Evolutionary conservation across 1,140 invertebrate genomes (phyloP).

Genomic region (Rhynchophorus ferrugineus): DNA sequence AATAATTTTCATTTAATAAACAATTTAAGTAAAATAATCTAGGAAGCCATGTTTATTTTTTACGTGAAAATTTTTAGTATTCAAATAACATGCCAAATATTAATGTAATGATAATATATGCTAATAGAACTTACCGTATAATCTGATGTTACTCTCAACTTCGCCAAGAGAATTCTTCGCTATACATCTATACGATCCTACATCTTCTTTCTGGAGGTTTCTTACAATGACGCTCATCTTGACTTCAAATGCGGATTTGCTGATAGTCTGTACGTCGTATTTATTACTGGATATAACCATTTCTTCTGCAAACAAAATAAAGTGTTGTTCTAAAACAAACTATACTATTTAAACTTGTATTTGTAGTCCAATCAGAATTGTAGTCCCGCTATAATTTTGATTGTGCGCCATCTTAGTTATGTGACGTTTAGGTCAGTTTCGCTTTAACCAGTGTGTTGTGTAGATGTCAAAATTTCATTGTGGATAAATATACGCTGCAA

Average conservation of each 20-base stretch:
- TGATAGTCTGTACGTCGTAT: slow-evolving; percentile 67
- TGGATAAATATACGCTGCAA: too few species aligned
- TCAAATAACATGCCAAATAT: too few species aligned
- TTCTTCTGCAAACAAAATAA: slow-evolving; percentile 50
- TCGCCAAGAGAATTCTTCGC: slow-evolving; percentile 87
- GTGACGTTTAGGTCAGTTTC: too few species aligned
- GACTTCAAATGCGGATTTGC: slow-evolving; percentile 71
- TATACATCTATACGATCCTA: slow-evolving; percentile 80
- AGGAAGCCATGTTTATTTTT: too few species aligned
- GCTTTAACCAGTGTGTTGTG: too few species aligned
- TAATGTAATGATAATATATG: too few species aligned
- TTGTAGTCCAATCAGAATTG: too few species aligned
- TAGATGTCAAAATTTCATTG: too few species aligned
- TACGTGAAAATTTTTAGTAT: background rate
- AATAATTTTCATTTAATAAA: background rate
- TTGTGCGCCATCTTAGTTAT: too few species aligned
- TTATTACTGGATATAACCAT: slow-evolving; percentile 76
- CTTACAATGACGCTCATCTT: slow-evolving; percentile 76
- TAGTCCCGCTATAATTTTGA: too few species aligned
- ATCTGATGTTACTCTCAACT: slow-evolving; percentile 77
- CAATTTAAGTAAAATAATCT: too few species aligned
- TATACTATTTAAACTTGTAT: too few species aligned
- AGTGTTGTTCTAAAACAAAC: background rate
- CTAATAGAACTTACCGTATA: slow-evolving; percentile 81
- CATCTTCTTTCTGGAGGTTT: slow-evolving; percentile 68